Conservation (phyloP, 1,140 invertebrate genomes). For the Phymorhynchus buccinoides region DNA sequence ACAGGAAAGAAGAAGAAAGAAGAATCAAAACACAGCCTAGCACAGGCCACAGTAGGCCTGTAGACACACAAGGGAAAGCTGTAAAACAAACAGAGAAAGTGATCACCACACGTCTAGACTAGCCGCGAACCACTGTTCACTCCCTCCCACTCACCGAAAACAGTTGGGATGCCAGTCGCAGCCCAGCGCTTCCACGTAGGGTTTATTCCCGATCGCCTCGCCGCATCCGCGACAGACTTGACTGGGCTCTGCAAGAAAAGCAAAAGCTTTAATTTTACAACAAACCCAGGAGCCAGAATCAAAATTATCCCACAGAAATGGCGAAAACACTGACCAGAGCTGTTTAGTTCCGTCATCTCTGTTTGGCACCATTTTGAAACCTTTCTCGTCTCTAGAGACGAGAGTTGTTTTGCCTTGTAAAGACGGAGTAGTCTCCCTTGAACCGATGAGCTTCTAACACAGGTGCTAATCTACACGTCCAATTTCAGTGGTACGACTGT, state of each 20-base stretch:
- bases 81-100: neutral
- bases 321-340: neutral
- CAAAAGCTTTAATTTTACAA: neutral
- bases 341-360: neutral
- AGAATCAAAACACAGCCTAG: neutral
- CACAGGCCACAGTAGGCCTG: too few relatives aligned
- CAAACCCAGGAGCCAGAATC: neutral
- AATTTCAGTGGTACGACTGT: neutral
- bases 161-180: conserved; percentile 29
- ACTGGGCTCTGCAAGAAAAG: conserved; percentile 12
- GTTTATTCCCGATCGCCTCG: conserved; percentile 26
- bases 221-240: conserved; percentile 25
- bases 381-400: neutral
- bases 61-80: neutral
- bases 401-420: neutral
- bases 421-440: neutral
- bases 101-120: neutral
- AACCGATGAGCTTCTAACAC: neutral
- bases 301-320: neutral
- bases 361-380: conserved; percentile 12
- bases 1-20: neutral
- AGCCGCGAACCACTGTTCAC: neutral
- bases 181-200: conserved; percentile 6
- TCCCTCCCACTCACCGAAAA: conserved; percentile 29
- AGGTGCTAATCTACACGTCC: neutral